Conservation (phyloP, 2,888 invertebrate genomes). For the Congeria kusceri region DNA sequence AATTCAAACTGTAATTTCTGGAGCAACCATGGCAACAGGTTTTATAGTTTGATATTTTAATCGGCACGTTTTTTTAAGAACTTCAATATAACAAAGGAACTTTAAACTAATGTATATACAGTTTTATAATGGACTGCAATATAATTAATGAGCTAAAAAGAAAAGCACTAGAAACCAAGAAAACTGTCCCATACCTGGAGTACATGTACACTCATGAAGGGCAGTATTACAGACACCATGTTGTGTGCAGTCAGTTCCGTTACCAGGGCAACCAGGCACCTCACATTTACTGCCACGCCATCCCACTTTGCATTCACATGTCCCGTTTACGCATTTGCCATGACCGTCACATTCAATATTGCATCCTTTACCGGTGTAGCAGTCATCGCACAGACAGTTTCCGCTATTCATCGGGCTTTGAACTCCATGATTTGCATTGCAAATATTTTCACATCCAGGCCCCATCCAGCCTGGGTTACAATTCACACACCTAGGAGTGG, state of each 20-base stretch:
- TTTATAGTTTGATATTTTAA: too few species aligned
- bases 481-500: conserved; percentile 69
- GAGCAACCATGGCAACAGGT: too few species aligned
- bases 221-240: conserved; percentile 72
- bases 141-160: too few species aligned
- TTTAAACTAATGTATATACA: too few species aligned
- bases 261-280: conserved; percentile 71
- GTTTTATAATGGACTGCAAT: too few species aligned
- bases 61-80: too few species aligned
- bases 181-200: conserved; percentile 67
- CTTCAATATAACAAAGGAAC: too few species aligned
- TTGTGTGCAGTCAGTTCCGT: conserved; percentile 62
- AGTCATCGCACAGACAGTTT: conserved; percentile 66
- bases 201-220: conserved; percentile 67
- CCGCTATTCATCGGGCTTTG: conserved; percentile 70
- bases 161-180: background rate
- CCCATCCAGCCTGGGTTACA: conserved; percentile 74
- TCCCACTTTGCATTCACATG: conserved; percentile 69
- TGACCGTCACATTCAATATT: conserved; percentile 66
- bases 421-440: conserved; percentile 62
- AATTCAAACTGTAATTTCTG: too few species aligned
- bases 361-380: conserved; percentile 72
- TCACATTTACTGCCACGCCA: conserved; percentile 75
- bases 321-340: conserved; percentile 55
- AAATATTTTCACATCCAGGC: conserved; percentile 69